Evolutionary conservation across 2,113 vertebrate genomes (phyloP), one percentile per base, ranked within the genome.

Genomic region (Anoura caudifer): DNA sequence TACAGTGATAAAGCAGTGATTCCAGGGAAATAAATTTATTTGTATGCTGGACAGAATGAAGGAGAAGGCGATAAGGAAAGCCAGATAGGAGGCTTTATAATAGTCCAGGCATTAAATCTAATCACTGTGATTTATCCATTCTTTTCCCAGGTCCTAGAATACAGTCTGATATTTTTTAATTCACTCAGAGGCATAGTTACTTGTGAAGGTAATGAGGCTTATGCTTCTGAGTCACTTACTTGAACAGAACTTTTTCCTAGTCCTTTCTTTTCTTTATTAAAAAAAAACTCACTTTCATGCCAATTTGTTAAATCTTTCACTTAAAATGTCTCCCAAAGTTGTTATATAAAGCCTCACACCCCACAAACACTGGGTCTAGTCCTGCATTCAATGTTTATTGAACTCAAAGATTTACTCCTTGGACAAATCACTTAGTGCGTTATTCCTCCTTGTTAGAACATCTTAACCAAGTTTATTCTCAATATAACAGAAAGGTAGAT

Each of bases 111-210:
- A 36, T 73, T 97, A 91, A 80, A 20, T 87, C 36, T 83, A 92
- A 92, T 76, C 50, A 70, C 59, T 69, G 65, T 31, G 72, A 86
- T 90, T 90, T 90, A 94, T 86, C 76, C 59, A 94, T 56, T 12
- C 16, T 20, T 97, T 81, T 94, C 14, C 81, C 65, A 91, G 26
- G 54, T 38, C 33, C n/a, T 80, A 87, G 20, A 33, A 86, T 59
- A 54, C 59, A 70, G 65, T 86, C 75, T 67, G 26, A 19, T 47
- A 50, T 24, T 77, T 22, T 77, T 56, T 82, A 87, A 92, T 91
- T 90, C 59, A 82, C 59, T 92, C 65, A 87, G 43, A 90, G 52
- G 43, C 52, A 90, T 26, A 54, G 50, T 84, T 96, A 88, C 45
- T 70, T 61, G 8, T 38, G 61, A 92, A 94, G 73, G 33, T 82